A percentile compares a stretch with the other conserved stretches of the same genome.
Evolutionary conservation across 2,797 vertebrate genomes (phyloP).

Genomic region (Siniperca obscura): DNA sequence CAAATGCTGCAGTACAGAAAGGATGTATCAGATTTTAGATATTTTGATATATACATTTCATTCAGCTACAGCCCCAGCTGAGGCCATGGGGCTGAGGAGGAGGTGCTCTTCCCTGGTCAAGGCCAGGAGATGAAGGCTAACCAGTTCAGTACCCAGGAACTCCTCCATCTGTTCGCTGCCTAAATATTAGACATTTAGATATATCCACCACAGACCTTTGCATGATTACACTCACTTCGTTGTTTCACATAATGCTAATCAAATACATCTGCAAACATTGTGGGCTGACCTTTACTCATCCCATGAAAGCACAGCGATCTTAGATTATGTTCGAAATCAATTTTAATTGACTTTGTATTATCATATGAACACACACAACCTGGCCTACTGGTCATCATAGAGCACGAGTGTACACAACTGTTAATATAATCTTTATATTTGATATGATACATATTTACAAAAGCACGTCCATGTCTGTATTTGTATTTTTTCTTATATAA

Average conservation of each 20-base stretch:
- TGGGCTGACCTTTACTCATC: background rate
- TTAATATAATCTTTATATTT: slow-evolving; percentile 34
- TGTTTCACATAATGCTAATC: background rate
- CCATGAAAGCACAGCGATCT: background rate
- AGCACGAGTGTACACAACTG: slow-evolving; percentile 14
- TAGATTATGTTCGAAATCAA: slow-evolving; percentile 3
- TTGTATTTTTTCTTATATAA: slow-evolving; percentile 27
- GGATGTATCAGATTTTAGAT: background rate
- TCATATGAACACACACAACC: background rate
- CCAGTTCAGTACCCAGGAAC: slow-evolving; percentile 89
- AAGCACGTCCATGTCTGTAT: background rate
- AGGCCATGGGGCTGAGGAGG: slow-evolving; percentile 82
- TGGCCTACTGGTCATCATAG: background rate
- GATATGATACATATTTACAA: slow-evolving; percentile 64
- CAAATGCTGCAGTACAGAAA: background rate
- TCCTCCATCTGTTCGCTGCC: slow-evolving; percentile 85
- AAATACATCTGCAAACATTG: background rate
- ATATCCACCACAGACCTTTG: background rate
- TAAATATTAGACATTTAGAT: background rate
- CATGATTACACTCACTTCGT: background rate
- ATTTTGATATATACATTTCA: background rate
- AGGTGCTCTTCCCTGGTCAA: slow-evolving; percentile 89
- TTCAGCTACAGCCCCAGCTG: slow-evolving; percentile 53
- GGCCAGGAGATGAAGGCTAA: slow-evolving; percentile 90
- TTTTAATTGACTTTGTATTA: slow-evolving; percentile 1